Percentiles rank a stretch among this genome's conserved stretches.
Conservation (phyloP, 2,797 vertebrate genomes). For the Takifugu ocellatus region DNA sequence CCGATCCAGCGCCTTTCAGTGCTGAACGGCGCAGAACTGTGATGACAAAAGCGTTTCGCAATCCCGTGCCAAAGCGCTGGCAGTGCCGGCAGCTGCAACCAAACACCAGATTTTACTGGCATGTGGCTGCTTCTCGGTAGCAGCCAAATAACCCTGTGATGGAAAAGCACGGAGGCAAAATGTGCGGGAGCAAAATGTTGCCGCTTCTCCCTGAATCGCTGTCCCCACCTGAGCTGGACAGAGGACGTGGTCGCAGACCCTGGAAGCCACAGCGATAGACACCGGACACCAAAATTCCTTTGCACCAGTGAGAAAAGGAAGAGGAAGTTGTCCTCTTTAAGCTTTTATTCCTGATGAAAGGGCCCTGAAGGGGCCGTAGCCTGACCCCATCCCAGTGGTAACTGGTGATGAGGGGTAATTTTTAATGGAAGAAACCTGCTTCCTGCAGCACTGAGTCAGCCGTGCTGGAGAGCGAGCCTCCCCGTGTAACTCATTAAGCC, state of each 20-base stretch:
- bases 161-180: conserved; percentile 1
- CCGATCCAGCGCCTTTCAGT: conserved; percentile 20
- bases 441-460: not conserved
- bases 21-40: conserved; percentile 20
- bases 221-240: conserved; percentile 1
- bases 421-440: too few species aligned
- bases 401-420: too few species aligned
- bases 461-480: too few species aligned
- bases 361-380: conserved; percentile 21
- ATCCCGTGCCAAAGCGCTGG: conserved; percentile 28
- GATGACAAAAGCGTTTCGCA: conserved; percentile 19
- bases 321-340: conserved; percentile 18
- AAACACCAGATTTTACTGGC: conserved; percentile 15
- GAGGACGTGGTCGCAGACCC: not conserved
- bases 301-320: conserved; percentile 20
- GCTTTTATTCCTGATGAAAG: conserved; percentile 33
- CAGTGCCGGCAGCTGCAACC: conserved; percentile 24
- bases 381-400: not conserved
- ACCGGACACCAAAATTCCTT: conserved; percentile 1
- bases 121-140: conserved; percentile 10
- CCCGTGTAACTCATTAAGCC: conserved; percentile 1
- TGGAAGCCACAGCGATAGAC: conserved; percentile 4
- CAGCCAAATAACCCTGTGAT: conserved; percentile 6
- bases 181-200: conserved; percentile 4
- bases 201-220: conserved; percentile 13